Evolutionary conservation across 2,797 vertebrate genomes (phyloP).

Genomic region (Melanotaenia nigrans): DNA sequence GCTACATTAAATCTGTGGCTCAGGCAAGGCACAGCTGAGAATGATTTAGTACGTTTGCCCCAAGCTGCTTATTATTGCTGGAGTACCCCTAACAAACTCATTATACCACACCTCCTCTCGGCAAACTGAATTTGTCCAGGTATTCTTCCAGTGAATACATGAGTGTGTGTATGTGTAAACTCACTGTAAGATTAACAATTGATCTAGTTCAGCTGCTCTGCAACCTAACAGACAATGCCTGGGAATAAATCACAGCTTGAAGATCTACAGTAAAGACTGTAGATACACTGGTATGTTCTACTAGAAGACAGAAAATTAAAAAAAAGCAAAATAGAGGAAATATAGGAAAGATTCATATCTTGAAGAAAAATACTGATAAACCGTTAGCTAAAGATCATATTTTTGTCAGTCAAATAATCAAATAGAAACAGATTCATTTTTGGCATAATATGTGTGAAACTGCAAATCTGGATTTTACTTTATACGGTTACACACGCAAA

Average conservation of each 20-base stretch:
- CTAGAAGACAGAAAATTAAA: conserved; percentile 5
- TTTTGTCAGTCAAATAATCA: background rate
- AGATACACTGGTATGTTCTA: conserved; percentile 21
- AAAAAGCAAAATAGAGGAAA: conserved; percentile 24
- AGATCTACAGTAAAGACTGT: conserved; percentile 42
- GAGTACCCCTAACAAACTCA: conserved; percentile 62
- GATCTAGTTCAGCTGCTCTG: conserved; percentile 43
- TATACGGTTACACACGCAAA: background rate
- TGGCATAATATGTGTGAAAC: no score
- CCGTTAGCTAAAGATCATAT: background rate
- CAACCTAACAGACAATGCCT: conserved; percentile 43
- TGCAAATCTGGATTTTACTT: conserved; percentile 19
- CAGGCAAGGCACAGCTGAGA: conserved; percentile 50
- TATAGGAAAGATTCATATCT: conserved; percentile 29
- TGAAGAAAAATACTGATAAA: conserved; percentile 37
- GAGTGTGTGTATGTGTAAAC: conserved; percentile 2
- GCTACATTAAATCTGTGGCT: conserved; percentile 59
- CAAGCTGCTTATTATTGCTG: conserved; percentile 64
- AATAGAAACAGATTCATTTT: no score
- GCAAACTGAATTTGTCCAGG: conserved; percentile 59
- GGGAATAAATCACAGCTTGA: conserved; percentile 57
- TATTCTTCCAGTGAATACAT: conserved; percentile 29
- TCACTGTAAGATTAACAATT: conserved; percentile 51
- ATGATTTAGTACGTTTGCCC: conserved; percentile 58
- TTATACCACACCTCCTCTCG: conserved; percentile 51